Evolutionary conservation across 2,113 vertebrate genomes (phyloP).

Genomic region (Scalopus aquaticus): DNA sequence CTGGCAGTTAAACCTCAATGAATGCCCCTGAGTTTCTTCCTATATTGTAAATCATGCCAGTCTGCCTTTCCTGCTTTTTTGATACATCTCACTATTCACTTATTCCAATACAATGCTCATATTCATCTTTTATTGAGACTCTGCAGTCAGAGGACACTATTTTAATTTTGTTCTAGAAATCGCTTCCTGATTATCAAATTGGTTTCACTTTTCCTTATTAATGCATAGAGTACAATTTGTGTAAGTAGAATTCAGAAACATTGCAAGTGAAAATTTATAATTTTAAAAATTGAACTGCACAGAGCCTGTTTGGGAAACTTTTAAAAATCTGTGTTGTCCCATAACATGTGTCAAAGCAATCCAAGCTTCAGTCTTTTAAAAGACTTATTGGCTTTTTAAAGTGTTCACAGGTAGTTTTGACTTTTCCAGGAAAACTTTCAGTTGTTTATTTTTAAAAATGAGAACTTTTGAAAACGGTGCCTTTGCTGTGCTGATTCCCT

Average conservation of each 20-base stretch:
- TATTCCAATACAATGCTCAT: neutral
- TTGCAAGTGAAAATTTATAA: neutral
- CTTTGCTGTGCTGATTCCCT: slow-evolving; percentile 22
- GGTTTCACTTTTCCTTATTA: slow-evolving; percentile 10
- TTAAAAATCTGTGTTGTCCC: neutral
- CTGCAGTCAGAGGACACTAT: neutral
- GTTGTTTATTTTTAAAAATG: neutral
- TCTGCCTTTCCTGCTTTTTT: neutral
- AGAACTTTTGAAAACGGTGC: neutral
- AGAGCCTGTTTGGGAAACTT: neutral
- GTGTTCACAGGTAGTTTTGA: neutral
- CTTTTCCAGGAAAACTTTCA: slow-evolving; percentile 42
- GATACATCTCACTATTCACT: neutral
- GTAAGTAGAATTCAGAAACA: neutral
- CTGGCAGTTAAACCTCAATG: neutral
- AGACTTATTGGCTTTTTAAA: neutral
- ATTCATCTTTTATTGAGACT: neutral
- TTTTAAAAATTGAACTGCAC: slow-evolving; percentile 5
- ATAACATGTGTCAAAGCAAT: neutral
- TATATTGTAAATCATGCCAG: neutral
- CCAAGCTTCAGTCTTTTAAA: neutral
- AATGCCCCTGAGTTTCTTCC: neutral
- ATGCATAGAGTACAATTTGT: slow-evolving; percentile 5
- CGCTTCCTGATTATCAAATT: neutral
- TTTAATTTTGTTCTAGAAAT: slow-evolving; percentile 5